Evolutionary conservation across 2,888 invertebrate species (phyloP), one percentile per base, ranked within the genome.

Genomic region (Petrolisthes manimaculis): DNA sequence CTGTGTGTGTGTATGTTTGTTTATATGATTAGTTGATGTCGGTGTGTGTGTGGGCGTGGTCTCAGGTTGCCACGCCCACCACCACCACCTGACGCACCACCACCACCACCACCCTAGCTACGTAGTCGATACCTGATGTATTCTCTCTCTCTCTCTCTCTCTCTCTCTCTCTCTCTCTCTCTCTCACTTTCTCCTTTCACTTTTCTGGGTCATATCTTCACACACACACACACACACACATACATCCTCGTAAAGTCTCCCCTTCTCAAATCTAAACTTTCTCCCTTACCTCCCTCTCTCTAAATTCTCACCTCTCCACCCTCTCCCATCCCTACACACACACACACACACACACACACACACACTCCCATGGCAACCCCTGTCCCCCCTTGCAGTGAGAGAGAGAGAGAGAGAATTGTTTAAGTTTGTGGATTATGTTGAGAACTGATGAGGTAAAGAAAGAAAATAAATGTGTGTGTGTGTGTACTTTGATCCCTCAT

Each of bases 41-140:
- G 37, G 37, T 37, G 37, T 37, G 37, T 37, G 55, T 56, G 85
- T 74, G 79, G 80, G 80, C 71, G 79, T 55, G 85, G 79, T 21
- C 24, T 37, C 71, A 37, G 53, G 74, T 69, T 55, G 84, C 37
- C 69, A 79, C 61, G 54, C 78, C 84, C 79, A 79, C 84, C 53
- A 61, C 84, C 78, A 85, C 84, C 78, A 85, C 78, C 84, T 85
- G 84, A 78, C 78, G 84, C 61, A 84, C 77, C 83, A 83, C 74
- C 51, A 37, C 75, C 74, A 75, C 75, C 54, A 74, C 55, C 18
- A 83, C 74, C 75, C 83, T 55, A 74, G 37, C 37, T 37, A 37
- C 37, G 37, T 37, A 37, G 37, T 37, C 37, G 53, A 78, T 37
- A 37, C 37, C 37, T 37, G 37, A 37, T 37, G 37, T 37, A 37